phyloP scores from a whole-genome alignment of 2,888 invertebrate genomes.

The Palloptera scutellata region DNA sequence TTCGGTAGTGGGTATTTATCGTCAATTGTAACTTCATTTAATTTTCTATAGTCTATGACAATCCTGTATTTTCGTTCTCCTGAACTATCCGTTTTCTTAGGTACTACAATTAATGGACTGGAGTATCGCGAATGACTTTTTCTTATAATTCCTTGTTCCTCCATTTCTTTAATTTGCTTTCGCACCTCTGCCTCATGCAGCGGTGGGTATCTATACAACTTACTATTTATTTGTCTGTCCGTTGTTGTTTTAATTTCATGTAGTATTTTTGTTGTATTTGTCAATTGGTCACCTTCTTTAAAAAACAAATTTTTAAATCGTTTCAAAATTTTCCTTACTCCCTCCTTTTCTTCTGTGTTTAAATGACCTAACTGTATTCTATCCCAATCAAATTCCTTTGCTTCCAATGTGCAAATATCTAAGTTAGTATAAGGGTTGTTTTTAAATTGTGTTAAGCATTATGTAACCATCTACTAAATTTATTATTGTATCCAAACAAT shows the following conservation, averaged over 20 bases:
- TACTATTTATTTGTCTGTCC: slow-evolving; percentile 25
- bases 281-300: too few species aligned
- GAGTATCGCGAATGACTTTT: slow-evolving; percentile 20
- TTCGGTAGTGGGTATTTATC: too few species aligned
- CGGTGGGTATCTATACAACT: slow-evolving; percentile 34
- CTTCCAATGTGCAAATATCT: too few species aligned
- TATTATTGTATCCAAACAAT: slow-evolving; percentile 21
- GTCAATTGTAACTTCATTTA: too few species aligned
- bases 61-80: too few species aligned
- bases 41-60: too few species aligned
- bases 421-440: slow-evolving; percentile 18
- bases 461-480: slow-evolving; percentile 25
- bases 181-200: slow-evolving; percentile 23
- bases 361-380: slow-evolving; percentile 23
- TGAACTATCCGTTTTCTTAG: too few species aligned
- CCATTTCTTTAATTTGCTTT: slow-evolving; percentile 27
- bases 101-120: slow-evolving; percentile 27
- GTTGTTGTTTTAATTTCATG: slow-evolving; percentile 27
- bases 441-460: slow-evolving; percentile 18
- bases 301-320: too few species aligned
- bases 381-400: slow-evolving; percentile 9
- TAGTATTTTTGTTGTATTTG: too few species aligned
- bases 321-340: slow-evolving; percentile 12
- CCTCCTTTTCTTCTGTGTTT: slow-evolving; percentile 18
- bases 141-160: too few species aligned